phyloP scores from a whole-genome alignment of 1,140 invertebrate genomes.

The Drosophila parabipectinata region DNA sequence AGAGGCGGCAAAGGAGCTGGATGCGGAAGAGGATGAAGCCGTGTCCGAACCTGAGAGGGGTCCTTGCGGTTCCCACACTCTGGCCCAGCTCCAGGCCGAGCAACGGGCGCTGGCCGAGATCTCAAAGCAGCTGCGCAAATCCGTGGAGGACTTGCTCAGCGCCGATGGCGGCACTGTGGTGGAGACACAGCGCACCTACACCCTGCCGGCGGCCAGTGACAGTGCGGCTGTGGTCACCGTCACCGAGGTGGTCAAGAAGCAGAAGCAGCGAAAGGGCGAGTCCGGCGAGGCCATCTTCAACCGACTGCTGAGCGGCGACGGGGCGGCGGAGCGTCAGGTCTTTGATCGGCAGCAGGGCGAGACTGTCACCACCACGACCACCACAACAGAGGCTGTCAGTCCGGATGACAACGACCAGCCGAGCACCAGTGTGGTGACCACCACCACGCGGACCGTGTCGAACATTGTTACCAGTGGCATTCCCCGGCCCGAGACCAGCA shows the following conservation, averaged over 20 bases:
- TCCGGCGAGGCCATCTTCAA: constrained; percentile 76
- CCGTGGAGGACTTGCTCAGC: constrained; percentile 73
- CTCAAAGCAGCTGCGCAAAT: constrained; percentile 81
- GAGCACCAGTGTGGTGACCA: constrained; percentile 73
- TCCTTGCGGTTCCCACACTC: constrained; percentile 38
- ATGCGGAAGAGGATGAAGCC: background rate
- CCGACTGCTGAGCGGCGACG: constrained; percentile 63
- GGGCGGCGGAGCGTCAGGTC: constrained; percentile 58
- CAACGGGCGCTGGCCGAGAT: constrained; percentile 79
- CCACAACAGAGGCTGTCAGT: constrained; percentile 66
- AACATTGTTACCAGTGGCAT: constrained; percentile 79
- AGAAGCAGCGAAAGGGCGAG: constrained; percentile 46
- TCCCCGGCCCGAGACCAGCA: constrained; percentile 52
- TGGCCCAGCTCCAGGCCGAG: constrained; percentile 77
- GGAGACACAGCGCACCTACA: constrained; percentile 56
- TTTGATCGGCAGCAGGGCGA: constrained; percentile 77
- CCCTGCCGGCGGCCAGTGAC: constrained; percentile 53
- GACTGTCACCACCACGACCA: constrained; percentile 77
- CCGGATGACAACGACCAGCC: constrained; percentile 41
- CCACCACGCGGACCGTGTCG: constrained; percentile 75
- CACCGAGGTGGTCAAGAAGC: constrained; percentile 67
- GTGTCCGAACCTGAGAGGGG: background rate
- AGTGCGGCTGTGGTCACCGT: constrained; percentile 61
- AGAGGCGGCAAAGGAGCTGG: constrained; percentile 4
- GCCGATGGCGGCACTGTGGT: constrained; percentile 56